Base-by-base conservation (phyloP, 2,888 invertebrate species). In the Podotricha telesiphe region DNA sequence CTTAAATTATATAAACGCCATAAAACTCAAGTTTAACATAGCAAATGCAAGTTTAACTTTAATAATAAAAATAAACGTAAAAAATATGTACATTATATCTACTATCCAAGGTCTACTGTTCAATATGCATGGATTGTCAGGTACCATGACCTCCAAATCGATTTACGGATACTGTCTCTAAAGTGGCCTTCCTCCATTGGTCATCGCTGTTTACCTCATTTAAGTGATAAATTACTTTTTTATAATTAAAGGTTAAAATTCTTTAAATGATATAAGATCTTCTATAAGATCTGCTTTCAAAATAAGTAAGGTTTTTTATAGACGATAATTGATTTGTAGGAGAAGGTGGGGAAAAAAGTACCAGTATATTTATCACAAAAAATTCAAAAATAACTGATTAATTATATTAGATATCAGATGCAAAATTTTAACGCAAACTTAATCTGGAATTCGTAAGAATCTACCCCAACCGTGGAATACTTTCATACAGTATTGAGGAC, bases 81-180 rank as follows among this genome's bases (percentile, higher is more conserved):
- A 3, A 42, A 42, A n/a, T 59, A 42, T 20, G 10, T 59, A 59
- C n/a, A 22, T 19, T 15, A 15, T 20, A 42, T 45, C 22, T 22
- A n/a, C 59, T 59, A 45, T 22, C 6, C 59, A 59, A 59, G 59
- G 59, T 59, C 20, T 22, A 13, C 22, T 10, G 59, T 69, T 51
- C 64, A 22, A 55, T 37, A 65, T 65, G 68, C 63, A 58, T 42
- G 28, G 62, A 42, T 42, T 40, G 62, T 40, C 63, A 20, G 61
- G 59, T 50, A 64, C 65, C 67, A 56, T 70, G 72, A 72, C 72
- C 72, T 72, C 67, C 59, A 48, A 34, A 62, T 58, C 51, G 70
- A 42, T 72, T 67, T 59, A 63, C 64, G 72, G 72, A 67, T 67
- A 71, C 66, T 71, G 65, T 69, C 61, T 64, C 67, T 68, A 28